phyloP scores from a whole-genome alignment of 2,888 invertebrate genomes.

The Zhuqinia jingwanae region DNA sequence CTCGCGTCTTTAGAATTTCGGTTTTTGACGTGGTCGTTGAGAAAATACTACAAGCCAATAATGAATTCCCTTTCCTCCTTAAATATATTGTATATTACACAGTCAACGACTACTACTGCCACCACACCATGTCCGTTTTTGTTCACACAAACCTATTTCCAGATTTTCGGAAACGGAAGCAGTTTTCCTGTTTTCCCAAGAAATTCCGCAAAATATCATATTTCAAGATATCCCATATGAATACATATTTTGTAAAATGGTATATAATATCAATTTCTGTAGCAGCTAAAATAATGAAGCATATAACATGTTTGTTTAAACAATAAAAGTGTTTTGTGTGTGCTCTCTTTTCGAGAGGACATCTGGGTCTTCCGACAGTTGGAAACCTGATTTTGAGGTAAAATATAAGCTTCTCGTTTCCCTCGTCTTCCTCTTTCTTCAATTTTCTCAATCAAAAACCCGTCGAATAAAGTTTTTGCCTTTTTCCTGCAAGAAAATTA shows the following conservation, averaged over 20 bases:
- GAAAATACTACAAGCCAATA: slow-evolving; percentile 30
- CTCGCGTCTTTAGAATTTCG: slow-evolving; percentile 27
- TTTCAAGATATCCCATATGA: slow-evolving; percentile 35
- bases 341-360: not conserved
- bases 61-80: not conserved
- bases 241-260: not conserved
- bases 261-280: not conserved
- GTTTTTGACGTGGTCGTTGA: slow-evolving; percentile 20
- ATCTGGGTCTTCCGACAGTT: slow-evolving; percentile 56
- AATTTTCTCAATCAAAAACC: slow-evolving; percentile 57
- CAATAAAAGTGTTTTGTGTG: slow-evolving; percentile 17
- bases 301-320: slow-evolving; percentile 21
- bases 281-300: not conserved
- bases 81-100: not conserved
- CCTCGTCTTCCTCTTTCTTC: slow-evolving; percentile 5
- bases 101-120: not conserved
- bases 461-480: slow-evolving; percentile 40
- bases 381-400: slow-evolving; percentile 49
- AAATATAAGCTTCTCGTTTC: slow-evolving; percentile 43
- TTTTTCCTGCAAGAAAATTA: slow-evolving; percentile 65
- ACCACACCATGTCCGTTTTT: slow-evolving; percentile 38
- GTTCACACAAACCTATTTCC: slow-evolving; percentile 43
- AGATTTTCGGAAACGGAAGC: slow-evolving; percentile 72
- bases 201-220: slow-evolving; percentile 47
- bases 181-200: slow-evolving; percentile 57